phyloP scores from a whole-genome alignment of 1,140 invertebrate species.

The Bathynomus jamesi region DNA sequence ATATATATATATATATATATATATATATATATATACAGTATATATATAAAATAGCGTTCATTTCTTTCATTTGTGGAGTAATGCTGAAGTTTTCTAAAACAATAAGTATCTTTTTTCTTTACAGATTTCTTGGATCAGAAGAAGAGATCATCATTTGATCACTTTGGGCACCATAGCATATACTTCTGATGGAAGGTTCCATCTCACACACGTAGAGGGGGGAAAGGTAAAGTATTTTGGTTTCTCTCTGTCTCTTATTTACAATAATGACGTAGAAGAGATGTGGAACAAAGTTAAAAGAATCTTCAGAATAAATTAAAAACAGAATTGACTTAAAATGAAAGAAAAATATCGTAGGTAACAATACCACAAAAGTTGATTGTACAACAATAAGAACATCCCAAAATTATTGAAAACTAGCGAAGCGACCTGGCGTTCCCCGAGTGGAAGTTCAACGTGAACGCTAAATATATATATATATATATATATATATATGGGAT shows the following conservation, averaged over 20 bases:
- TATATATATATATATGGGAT: no score
- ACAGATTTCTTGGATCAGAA: slow-evolving; percentile 72
- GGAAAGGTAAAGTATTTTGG: slow-evolving; percentile 13
- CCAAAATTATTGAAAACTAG: no score
- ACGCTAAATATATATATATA: no score
- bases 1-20: no score
- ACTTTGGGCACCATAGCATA: slow-evolving; percentile 73
- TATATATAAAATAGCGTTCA: no score
- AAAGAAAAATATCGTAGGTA: not conserved
- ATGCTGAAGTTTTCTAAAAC: not conserved
- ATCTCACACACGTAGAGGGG: slow-evolving; percentile 39
- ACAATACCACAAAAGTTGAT: no score
- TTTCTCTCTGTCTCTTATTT: slow-evolving; percentile 12
- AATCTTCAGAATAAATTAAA: not conserved
- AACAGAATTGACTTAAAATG: not conserved
- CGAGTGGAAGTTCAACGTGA: no score
- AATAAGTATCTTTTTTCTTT: not conserved
- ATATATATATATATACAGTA: no score
- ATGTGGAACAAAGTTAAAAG: no score
- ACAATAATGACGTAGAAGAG: slow-evolving; percentile 10
- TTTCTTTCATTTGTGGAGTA: no score
- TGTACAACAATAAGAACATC: no score
- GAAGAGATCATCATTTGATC: slow-evolving; percentile 68
- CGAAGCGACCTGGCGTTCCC: no score
- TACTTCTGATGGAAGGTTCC: slow-evolving; percentile 76